Percentiles rank a stretch among this genome's conserved stretches.
Evolutionary conservation across 2,797 vertebrate species (phyloP).

Genomic region (Microhierax caerulescens): DNA sequence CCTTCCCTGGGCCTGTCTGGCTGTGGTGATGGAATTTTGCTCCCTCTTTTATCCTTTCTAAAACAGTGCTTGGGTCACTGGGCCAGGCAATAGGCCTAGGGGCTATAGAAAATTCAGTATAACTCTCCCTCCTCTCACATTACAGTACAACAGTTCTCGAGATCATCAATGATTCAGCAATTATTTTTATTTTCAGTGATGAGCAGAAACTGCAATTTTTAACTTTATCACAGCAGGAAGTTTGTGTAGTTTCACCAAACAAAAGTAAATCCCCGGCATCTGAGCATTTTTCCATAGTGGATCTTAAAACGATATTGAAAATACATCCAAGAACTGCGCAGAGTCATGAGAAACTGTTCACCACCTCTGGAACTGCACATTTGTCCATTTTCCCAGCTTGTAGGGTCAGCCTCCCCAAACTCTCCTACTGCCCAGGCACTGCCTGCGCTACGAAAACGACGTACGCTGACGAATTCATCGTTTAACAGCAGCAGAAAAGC

Average conservation of each 20-base stretch:
- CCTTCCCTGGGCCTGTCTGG: not conserved
- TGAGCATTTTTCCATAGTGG: not conserved
- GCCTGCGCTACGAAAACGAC: not conserved
- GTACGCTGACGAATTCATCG: accelerated
- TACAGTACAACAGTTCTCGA: not conserved
- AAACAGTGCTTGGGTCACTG: not conserved
- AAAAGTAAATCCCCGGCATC: not conserved
- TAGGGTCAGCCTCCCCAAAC: not conserved
- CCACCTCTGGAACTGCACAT: no score
- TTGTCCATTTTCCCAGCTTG: no score
- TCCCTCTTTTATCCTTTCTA: not conserved
- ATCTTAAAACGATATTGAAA: not conserved
- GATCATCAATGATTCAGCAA: accelerated
- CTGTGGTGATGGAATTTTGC: not conserved
- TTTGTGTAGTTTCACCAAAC: not conserved
- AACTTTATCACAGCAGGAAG: not conserved
- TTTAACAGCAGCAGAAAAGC: not conserved
- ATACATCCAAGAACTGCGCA: accelerated
- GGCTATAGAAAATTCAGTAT: accelerated
- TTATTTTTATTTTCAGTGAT: not conserved
- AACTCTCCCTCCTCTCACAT: not conserved
- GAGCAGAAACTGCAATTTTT: not conserved
- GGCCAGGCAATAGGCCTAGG: not conserved
- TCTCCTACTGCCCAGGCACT: not conserved
- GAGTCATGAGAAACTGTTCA: not conserved